A percentile compares a stretch with the other conserved stretches of the same genome.
Conservation (phyloP, 1,140 invertebrate species). For the Wasmannia auropunctata region DNA sequence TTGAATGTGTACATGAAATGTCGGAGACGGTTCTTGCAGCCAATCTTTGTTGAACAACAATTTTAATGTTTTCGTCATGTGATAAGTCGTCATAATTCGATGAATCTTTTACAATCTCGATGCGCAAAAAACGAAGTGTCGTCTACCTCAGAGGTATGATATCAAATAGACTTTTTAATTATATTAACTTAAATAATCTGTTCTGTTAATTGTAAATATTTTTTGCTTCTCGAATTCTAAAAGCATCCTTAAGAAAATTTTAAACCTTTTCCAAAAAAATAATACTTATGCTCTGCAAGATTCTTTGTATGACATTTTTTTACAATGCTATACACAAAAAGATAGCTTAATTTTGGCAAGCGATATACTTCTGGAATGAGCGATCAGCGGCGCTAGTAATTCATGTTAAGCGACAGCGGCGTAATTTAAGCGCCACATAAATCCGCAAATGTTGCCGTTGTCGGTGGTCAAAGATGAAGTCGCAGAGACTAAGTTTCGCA, state of each 20-base stretch:
- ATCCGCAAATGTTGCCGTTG: slow-evolving; percentile 36
- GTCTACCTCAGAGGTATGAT: too few species aligned
- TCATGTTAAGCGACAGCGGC: not conserved
- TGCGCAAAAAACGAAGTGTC: too few species aligned
- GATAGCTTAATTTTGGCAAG: not conserved
- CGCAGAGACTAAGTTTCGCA: slow-evolving; percentile 26
- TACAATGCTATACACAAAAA: not conserved
- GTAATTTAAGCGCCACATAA: slow-evolving; percentile 58
- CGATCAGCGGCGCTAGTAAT: slow-evolving; percentile 15
- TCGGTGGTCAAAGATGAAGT: slow-evolving; percentile 47
- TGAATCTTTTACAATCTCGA: too few species aligned
- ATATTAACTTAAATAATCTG: not conserved
- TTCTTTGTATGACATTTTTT: not conserved
- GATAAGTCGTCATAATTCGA: too few species aligned
- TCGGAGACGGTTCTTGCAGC: too few species aligned
- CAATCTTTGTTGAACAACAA: too few species aligned
- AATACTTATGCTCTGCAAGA: not conserved
- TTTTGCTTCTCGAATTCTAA: not conserved
- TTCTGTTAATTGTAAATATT: not conserved
- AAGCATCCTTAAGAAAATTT: not conserved
- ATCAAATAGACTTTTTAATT: too few species aligned
- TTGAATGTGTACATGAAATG: too few species aligned
- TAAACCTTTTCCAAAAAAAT: not conserved
- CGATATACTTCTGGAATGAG: not conserved
- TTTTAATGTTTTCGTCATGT: too few species aligned